Evolutionary conservation across 1,140 invertebrate species (phyloP).

Genomic region (Diuraphis noxia): DNA sequence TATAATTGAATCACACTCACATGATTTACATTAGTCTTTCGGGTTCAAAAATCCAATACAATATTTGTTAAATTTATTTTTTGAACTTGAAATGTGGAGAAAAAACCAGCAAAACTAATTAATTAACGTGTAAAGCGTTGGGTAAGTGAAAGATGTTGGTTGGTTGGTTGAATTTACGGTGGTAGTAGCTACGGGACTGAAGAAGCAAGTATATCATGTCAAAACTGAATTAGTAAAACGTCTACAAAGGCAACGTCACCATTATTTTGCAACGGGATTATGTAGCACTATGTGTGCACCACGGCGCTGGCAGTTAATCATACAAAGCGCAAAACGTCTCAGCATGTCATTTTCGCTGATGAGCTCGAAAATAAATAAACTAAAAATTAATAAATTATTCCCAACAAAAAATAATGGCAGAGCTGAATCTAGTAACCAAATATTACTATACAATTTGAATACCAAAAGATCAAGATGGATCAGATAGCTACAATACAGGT

Average conservation of each 20-base stretch:
- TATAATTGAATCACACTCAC: neutral
- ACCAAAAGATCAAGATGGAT: neutral
- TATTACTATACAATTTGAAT: neutral
- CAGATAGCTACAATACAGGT: neutral
- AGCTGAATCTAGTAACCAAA: neutral
- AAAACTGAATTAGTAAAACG: constrained; percentile 49
- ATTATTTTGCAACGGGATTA: constrained; percentile 45
- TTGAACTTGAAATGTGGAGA: neutral
- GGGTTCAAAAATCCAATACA: neutral
- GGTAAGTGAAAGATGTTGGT: neutral
- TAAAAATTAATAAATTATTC: neutral
- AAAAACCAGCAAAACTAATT: neutral
- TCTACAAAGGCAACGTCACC: constrained; percentile 37
- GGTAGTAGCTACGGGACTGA: neutral
- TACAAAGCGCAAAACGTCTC: constrained; percentile 35
- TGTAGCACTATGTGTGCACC: constrained; percentile 8
- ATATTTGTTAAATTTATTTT: neutral
- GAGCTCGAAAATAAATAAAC: neutral
- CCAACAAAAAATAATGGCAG: neutral
- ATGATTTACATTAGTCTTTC: neutral
- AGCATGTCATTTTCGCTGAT: constrained; percentile 12
- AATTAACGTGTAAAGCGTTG: neutral
- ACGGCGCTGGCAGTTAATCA: constrained; percentile 31
- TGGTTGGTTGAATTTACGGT: neutral
- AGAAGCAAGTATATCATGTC: constrained; percentile 33